Percentiles rank a stretch among this genome's conserved stretches.
Conservation (phyloP, 2,797 vertebrate species). For the Nasua narica region DNA sequence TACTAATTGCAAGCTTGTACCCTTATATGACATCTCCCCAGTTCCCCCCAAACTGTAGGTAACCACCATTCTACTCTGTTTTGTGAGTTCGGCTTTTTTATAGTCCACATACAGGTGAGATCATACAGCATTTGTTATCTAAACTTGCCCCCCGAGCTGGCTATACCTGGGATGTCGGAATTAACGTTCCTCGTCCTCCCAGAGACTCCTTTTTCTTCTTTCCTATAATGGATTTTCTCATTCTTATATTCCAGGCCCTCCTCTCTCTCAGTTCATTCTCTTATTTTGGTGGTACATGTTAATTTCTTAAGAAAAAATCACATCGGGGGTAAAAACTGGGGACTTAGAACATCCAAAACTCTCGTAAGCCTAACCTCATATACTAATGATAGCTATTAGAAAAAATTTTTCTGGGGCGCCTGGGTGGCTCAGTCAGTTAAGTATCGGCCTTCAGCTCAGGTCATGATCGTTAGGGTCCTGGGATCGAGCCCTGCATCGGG, state of each 20-base stretch:
- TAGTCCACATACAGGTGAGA: not conserved
- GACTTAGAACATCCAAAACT: not conserved
- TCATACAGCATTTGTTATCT: not conserved
- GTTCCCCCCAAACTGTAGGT: fast-evolving
- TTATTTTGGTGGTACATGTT: not conserved
- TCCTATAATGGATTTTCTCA: not conserved
- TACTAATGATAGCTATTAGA: not conserved
- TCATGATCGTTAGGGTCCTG: too few relatives aligned
- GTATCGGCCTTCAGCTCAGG: too few relatives aligned
- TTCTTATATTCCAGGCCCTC: not conserved
- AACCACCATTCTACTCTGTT: not conserved
- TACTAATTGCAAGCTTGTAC: not conserved
- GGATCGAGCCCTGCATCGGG: too few relatives aligned
- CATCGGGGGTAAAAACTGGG: not conserved
- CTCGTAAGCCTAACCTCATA: not conserved
- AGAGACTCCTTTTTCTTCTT: not conserved
- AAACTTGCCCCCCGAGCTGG: not conserved
- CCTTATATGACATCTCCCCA: not conserved
- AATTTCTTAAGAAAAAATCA: not conserved
- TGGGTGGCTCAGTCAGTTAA: too few relatives aligned
- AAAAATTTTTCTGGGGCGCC: not conserved
- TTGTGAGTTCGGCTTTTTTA: not conserved
- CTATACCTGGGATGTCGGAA: not conserved
- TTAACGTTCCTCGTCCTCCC: not conserved
- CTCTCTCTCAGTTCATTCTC: not conserved